phyloP scores from a whole-genome alignment of 2,888 invertebrate genomes.

The Meta bourneti region DNA sequence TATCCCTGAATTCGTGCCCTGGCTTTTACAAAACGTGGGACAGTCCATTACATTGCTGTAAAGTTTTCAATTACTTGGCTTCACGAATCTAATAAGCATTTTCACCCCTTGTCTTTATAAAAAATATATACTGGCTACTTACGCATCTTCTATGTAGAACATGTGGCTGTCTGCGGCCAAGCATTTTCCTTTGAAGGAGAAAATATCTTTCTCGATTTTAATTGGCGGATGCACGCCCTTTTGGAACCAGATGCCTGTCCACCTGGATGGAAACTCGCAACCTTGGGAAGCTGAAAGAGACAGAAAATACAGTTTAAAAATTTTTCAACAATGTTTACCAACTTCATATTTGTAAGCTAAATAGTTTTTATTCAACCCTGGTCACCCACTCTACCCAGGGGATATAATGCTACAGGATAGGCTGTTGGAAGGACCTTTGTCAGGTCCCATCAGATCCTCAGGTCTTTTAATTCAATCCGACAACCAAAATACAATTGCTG shows the following conservation, averaged over 20 bases:
- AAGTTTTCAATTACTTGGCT: too few species aligned
- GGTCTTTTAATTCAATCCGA: too few species aligned
- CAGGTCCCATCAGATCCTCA: too few species aligned
- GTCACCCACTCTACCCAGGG: too few species aligned
- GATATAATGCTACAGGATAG: too few species aligned
- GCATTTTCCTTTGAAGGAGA: conserved; percentile 78
- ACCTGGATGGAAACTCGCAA: conserved; percentile 77
- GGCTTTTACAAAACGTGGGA: too few species aligned
- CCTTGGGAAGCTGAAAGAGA: conserved; percentile 60
- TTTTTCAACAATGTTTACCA: neutral
- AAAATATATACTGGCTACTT: conserved; percentile 23
- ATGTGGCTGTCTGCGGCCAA: conserved; percentile 74
- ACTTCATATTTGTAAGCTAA: neutral
- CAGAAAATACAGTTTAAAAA: neutral
- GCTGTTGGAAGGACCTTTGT: too few species aligned
- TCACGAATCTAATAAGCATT: too few species aligned
- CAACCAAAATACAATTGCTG: too few species aligned
- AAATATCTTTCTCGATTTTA: conserved; percentile 74
- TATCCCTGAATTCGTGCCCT: too few species aligned
- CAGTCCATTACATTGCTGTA: too few species aligned
- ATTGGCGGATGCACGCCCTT: conserved; percentile 77
- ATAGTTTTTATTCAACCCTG: too few species aligned
- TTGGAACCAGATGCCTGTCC: conserved; percentile 78
- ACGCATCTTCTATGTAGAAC: conserved; percentile 78
- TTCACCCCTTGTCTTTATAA: neutral